Percentiles rank a stretch among this genome's conserved stretches.
phyloP scores from a whole-genome alignment of 2,888 invertebrate species.

The Adineta ricciae region DNA sequence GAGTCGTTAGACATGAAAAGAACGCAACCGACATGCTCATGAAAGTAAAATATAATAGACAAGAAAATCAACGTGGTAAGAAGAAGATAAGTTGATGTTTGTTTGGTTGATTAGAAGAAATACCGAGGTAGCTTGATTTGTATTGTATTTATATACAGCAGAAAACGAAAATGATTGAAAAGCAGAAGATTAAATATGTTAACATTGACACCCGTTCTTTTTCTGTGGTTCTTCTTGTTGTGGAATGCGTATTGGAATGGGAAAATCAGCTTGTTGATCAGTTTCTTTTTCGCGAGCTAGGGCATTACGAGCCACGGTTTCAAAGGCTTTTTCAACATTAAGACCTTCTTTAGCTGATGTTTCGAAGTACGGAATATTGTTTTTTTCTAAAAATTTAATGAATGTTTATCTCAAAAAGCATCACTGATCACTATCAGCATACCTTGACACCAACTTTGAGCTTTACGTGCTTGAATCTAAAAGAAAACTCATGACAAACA shows the following conservation, averaged over 20 bases:
- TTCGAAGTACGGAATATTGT: constrained; percentile 96
- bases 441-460: constrained; percentile 18
- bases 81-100: background rate
- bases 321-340: constrained; percentile 96
- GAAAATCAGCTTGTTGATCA: constrained; percentile 31
- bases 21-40: background rate
- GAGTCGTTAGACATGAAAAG: background rate
- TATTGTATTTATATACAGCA: background rate
- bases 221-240: background rate
- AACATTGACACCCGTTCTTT: background rate
- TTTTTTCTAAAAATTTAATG: constrained; percentile 69
- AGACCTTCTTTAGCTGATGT: constrained; percentile 97
- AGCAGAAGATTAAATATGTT: background rate
- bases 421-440: too few species aligned
- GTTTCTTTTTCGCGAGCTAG: constrained; percentile 33
- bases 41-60: background rate
- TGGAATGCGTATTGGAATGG: constrained; percentile 16
- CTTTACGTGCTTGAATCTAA: background rate
- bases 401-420: too few species aligned
- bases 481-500: background rate
- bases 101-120: background rate
- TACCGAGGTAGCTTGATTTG: background rate
- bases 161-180: background rate
- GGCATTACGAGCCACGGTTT: constrained; percentile 62
- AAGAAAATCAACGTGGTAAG: background rate